Percentiles rank a stretch among this genome's conserved stretches.
These are phyloP conservation scores for Tyto alba DNA, from an alignment of 2,113 vertebrate species.

Conservation along the genomic window DNA sequence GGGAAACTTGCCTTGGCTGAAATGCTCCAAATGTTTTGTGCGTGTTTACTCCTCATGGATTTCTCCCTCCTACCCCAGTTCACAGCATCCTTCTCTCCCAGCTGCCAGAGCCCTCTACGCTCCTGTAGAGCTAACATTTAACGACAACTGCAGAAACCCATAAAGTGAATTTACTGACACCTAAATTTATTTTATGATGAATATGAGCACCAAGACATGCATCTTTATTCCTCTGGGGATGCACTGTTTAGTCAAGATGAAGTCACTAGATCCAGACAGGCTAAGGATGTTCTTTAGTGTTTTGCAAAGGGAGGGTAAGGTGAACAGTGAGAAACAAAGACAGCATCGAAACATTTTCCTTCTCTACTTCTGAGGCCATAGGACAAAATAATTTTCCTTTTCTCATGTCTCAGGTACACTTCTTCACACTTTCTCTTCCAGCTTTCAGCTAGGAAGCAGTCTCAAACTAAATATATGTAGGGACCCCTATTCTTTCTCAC, in stretches of 20 bases:
- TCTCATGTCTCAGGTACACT: neutral
- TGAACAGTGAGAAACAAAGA: neutral
- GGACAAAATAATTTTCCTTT: neutral
- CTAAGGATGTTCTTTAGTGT: neutral
- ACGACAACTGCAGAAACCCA: constrained; percentile 13
- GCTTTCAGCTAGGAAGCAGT: neutral
- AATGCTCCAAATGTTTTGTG: neutral
- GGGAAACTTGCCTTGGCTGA: neutral
- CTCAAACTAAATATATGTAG: neutral
- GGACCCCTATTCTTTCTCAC: neutral
- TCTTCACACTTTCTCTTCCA: neutral
- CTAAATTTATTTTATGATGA: neutral
- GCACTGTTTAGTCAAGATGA: neutral
- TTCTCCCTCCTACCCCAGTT: neutral
- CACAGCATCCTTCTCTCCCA: neutral
- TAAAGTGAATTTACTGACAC: constrained; percentile 9
- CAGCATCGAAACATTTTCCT: neutral
- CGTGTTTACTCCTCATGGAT: neutral
- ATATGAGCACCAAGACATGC: neutral
- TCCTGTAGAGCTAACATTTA: neutral
- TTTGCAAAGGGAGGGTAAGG: neutral
- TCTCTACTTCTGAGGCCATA: neutral
- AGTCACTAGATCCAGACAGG: neutral
- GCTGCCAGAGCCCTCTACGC: neutral
- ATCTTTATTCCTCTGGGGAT: neutral